Evolutionary conservation across 2,888 invertebrate species (phyloP), one percentile per base, ranked within the genome.

Genomic region (Chymomyza amoena): DNA sequence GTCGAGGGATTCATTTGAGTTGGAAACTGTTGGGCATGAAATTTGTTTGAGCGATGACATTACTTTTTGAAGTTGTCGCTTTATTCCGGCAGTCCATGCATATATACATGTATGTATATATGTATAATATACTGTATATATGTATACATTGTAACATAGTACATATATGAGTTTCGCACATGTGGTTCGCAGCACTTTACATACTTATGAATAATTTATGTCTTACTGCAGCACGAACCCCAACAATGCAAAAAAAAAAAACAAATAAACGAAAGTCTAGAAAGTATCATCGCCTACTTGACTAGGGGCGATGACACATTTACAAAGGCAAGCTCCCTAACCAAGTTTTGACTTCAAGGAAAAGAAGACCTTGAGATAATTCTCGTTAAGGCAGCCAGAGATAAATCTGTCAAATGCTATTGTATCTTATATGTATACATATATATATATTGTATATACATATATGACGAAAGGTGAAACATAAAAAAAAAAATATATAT

Each of bases 121-220:
- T 45, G 6, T 45, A 45, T 45, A 45, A 1, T 36, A 36, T 36
- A 4, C 9, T 10, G 13, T 45, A 15, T 45, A 45, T 45, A 45
- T 25, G 28, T 25, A 15, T 32, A 32, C 9, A 32, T 32, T 32
- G 32, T 32, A 32, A 7, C 32, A 7, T 32, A 9, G 32, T 32
- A 32, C 2, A 20, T 15, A 32, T 9, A 20, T 15, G 25, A 57
- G 57, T 57, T 9, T 25, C 57, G 20, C 69, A 65, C 75, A 83
- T 72, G 72, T 70, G 68, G 65, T 66, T 72, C 78, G 70, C 80
- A 75, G 61, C 78, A 79, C 59, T 84, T 80, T 84, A 70, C 79
- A 80, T 71, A 76, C 81, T 78, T 84, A 84, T 80, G 84, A 80
- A 80, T 84, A 84, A 80, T 84, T 81, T 72, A 80, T 75, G 32